These are phyloP conservation scores for Trididemnum clinides DNA, from an alignment of 23 tunicate genomes.

Conservation along the genomic window DNA sequence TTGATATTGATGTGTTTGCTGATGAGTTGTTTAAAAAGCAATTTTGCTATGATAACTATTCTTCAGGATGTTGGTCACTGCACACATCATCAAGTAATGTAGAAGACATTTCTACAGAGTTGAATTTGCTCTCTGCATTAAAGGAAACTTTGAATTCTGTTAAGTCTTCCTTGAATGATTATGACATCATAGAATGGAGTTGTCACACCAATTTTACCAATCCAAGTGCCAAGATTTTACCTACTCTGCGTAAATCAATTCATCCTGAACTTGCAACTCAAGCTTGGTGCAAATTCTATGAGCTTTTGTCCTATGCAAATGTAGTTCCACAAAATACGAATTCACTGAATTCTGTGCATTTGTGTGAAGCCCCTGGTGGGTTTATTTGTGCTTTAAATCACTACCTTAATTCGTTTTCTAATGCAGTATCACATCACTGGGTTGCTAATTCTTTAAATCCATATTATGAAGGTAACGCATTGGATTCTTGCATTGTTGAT, in stretches of 20 bases:
- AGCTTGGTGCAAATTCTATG: slow-evolving; percentile 99
- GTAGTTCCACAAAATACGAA: slow-evolving; percentile 41
- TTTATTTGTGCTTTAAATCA: slow-evolving; percentile 89
- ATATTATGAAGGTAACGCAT: slow-evolving; percentile 86
- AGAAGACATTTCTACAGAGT: background rate
- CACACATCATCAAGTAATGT: background rate
- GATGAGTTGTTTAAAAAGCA: slow-evolving; percentile 34
- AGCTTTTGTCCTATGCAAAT: slow-evolving; percentile 64
- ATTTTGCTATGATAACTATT: background rate
- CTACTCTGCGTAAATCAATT: slow-evolving; percentile 20
- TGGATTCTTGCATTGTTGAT: slow-evolving; percentile 77
- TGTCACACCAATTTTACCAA: slow-evolving; percentile 75
- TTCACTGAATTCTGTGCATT: slow-evolving; percentile 60
- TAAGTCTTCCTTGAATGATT: slow-evolving; percentile 70
- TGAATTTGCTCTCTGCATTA: background rate
- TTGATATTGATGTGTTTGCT: background rate
- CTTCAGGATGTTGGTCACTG: slow-evolving; percentile 3
- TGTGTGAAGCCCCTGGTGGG: slow-evolving; percentile 99
- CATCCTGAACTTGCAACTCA: slow-evolving; percentile 90
- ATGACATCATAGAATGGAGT: slow-evolving; percentile 71
- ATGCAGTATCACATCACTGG: slow-evolving; percentile 55
- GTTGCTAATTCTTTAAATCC: slow-evolving; percentile 89
- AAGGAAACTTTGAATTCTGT: slow-evolving; percentile 52
- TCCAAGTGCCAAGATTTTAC: slow-evolving; percentile 49
- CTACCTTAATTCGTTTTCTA: slow-evolving; percentile 22